Conservation (phyloP, 2,888 invertebrate species). For the Noctua pronuba region DNA sequence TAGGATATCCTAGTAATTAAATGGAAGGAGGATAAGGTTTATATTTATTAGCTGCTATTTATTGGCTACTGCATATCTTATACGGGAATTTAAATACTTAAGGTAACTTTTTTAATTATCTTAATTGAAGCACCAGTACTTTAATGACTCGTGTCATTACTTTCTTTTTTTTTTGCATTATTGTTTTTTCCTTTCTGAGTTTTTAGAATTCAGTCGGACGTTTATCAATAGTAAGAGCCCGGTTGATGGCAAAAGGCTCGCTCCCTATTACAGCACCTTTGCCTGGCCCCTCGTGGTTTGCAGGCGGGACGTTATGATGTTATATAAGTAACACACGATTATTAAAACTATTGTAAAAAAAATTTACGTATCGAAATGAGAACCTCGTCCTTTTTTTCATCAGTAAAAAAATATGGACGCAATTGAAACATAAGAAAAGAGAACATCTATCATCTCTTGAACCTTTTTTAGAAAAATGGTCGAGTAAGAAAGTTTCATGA, state of each 20-base stretch:
- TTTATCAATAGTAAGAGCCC: neutral
- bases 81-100: conserved; percentile 33
- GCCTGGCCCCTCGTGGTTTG: neutral
- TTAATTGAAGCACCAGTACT: conserved; percentile 28
- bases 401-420: no score
- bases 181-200: neutral
- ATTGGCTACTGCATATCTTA: conserved; percentile 20
- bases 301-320: neutral
- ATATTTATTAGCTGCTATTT: conserved; percentile 33
- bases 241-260: neutral
- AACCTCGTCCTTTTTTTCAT: no score
- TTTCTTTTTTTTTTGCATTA: no score
- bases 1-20: conserved; percentile 38
- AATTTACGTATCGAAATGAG: no score
- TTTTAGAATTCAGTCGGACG: neutral
- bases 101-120: conserved; percentile 13
- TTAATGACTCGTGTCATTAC: conserved; percentile 10
- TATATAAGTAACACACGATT: neutral
- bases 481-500: no score
- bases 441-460: no score
- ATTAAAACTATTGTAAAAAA: no score
- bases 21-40: conserved; percentile 38
- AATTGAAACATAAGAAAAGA: no score
- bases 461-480: no score
- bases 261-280: neutral